Conservation (phyloP, 2,888 invertebrate genomes). For the Protodeltote pygarga region DNA sequence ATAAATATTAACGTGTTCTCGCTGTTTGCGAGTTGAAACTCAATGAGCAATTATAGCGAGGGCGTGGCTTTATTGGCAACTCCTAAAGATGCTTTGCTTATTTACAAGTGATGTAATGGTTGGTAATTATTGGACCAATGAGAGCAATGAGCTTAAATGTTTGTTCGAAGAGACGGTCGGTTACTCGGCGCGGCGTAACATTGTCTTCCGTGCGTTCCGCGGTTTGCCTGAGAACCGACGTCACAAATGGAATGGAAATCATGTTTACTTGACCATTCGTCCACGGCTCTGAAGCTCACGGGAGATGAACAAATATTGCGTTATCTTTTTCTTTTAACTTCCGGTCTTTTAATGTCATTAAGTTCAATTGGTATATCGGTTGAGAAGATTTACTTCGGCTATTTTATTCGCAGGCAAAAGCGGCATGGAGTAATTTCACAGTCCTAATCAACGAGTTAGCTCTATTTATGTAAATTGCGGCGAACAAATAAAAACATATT, state of each 20-base stretch:
- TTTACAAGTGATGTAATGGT: constrained; percentile 10
- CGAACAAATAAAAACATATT: constrained; percentile 37
- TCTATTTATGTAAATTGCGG: constrained; percentile 19
- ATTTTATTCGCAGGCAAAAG: neutral
- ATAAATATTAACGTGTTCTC: neutral
- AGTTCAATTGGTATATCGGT: constrained; percentile 1
- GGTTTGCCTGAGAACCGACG: constrained; percentile 65
- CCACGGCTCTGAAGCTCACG: constrained; percentile 8
- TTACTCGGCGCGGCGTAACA: constrained; percentile 41
- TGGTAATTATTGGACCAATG: constrained; percentile 34
- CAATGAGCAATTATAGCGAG: constrained; percentile 13
- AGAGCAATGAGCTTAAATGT: constrained; percentile 28
- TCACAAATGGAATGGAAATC: constrained; percentile 44
- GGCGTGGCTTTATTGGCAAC: constrained; percentile 43
- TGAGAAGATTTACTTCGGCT: neutral
- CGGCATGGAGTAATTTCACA: neutral
- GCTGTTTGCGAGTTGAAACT: neutral
- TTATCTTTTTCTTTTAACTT: constrained; percentile 24
- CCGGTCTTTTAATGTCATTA: constrained; percentile 13
- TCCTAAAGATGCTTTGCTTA: constrained; percentile 29
- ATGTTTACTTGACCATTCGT: constrained; percentile 45
- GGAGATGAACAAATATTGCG: constrained; percentile 9
- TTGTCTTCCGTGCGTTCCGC: constrained; percentile 67
- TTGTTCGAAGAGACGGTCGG: constrained; percentile 48
- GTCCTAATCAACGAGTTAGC: constrained; percentile 4